Percentiles rank a stretch among this genome's conserved stretches.
phyloP scores from a whole-genome alignment of 2,888 invertebrate species.

The Thymelicus lineola region DNA sequence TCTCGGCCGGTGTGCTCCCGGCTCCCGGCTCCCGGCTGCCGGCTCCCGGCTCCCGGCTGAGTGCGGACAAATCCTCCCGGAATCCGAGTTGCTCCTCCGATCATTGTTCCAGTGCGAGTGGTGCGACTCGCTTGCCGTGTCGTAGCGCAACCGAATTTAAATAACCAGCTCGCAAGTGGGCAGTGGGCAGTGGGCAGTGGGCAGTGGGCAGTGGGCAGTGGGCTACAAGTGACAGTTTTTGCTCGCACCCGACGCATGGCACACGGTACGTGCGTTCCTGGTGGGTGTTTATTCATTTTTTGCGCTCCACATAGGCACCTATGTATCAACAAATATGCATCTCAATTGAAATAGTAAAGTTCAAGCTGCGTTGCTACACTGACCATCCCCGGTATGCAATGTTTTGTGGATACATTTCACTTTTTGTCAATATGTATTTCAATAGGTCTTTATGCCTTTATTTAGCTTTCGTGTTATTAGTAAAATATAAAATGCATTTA shows the following conservation, averaged over 20 bases:
- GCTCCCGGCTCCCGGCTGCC: constrained; percentile 56
- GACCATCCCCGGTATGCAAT: constrained; percentile 3
- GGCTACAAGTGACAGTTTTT: constrained; percentile 18
- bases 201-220: constrained; percentile 6
- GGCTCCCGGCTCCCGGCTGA: constrained; percentile 49
- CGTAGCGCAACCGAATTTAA: constrained; percentile 14
- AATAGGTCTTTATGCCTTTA: background rate
- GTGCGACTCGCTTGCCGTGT: background rate
- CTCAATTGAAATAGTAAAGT: constrained; percentile 17
- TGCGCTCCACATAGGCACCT: background rate
- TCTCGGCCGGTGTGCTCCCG: constrained; percentile 61
- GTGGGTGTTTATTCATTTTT: constrained; percentile 25
- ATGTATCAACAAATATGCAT: constrained; percentile 21
- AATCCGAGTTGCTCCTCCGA: constrained; percentile 26
- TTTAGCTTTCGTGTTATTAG: background rate
- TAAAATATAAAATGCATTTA: too few species aligned
- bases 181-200: constrained; percentile 1
- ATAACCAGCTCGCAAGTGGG: constrained; percentile 19
- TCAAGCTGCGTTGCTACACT: constrained; percentile 6
- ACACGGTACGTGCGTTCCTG: constrained; percentile 19
- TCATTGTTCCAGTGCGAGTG: constrained; percentile 1
- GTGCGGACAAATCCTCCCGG: constrained; percentile 59
- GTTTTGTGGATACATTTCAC: background rate
- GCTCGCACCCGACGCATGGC: background rate
- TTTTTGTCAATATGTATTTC: background rate